Conservation (phyloP, 2,113 vertebrate species). For the Scopus umbretta region DNA sequence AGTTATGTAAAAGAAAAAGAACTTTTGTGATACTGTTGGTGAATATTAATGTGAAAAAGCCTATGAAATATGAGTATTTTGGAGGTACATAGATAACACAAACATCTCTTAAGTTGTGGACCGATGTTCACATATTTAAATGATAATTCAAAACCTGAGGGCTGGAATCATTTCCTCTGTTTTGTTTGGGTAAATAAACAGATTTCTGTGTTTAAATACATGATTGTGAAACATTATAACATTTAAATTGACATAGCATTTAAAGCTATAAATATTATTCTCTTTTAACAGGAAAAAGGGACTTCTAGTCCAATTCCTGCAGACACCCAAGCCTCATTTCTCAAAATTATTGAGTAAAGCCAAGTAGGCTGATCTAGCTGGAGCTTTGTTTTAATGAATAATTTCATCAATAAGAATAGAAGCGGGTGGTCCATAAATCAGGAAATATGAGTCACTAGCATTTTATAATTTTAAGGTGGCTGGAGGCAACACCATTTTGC, state of each 20-base stretch:
- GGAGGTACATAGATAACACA: conserved; percentile 80
- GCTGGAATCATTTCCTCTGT: conserved; percentile 82
- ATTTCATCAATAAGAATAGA: neutral
- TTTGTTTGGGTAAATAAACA: conserved; percentile 86
- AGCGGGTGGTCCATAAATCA: neutral
- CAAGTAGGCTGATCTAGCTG: neutral
- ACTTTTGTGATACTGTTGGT: conserved; percentile 90
- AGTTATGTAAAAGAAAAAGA: conserved; percentile 75
- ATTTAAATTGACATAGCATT: neutral
- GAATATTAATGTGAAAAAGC: conserved; percentile 86
- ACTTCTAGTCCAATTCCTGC: neutral
- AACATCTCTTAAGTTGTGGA: conserved; percentile 77
- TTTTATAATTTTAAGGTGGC: neutral
- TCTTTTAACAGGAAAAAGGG: neutral
- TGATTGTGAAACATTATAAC: conserved; percentile 64
- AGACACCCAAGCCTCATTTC: neutral
- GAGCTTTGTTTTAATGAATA: neutral
- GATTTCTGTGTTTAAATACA: conserved; percentile 81
- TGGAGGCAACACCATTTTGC: neutral
- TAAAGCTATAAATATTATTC: neutral
- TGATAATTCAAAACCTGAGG: conserved; percentile 77
- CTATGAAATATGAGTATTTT: conserved; percentile 86
- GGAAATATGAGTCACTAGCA: neutral
- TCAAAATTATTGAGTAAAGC: neutral
- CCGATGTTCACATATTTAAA: conserved; percentile 80